A percentile compares a stretch with the other conserved stretches of the same genome.
These are phyloP conservation scores for Acronicta psi DNA, from an alignment of 2,888 invertebrate genomes.

Conservation along the genomic window DNA sequence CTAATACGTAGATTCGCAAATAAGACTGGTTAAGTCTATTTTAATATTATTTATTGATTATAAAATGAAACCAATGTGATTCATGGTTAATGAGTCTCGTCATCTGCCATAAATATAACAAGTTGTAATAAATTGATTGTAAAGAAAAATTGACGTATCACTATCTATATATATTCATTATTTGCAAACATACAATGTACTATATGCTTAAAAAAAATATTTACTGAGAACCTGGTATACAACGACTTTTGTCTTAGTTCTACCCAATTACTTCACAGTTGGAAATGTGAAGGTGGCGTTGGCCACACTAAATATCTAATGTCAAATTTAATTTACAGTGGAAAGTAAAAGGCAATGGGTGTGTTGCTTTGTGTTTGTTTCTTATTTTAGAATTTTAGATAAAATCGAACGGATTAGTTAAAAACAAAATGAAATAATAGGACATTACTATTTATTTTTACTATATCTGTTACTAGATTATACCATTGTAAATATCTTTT, in stretches of 20 bases:
- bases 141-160: no score
- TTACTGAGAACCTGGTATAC: not conserved
- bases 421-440: constrained; percentile 33
- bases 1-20: no score
- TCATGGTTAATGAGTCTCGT: no score
- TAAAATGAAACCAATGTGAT: no score
- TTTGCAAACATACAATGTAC: no score
- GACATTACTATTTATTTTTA: constrained; percentile 22
- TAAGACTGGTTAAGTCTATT: no score
- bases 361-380: constrained; percentile 81
- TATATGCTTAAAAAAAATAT: no score
- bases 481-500: constrained; percentile 42
- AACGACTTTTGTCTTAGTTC: not conserved
- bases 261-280: not conserved
- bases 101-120: no score
- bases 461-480: constrained; percentile 14
- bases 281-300: constrained; percentile 20
- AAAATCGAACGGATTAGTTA: constrained; percentile 59
- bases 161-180: no score
- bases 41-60: no score
- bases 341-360: constrained; percentile 82
- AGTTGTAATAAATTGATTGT: no score
- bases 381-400: constrained; percentile 61
- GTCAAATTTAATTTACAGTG: constrained; percentile 78
- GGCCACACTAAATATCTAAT: constrained; percentile 51